Percentiles rank a stretch among this genome's conserved stretches.
Conservation (phyloP, 2,888 invertebrate species). For the Ametastegia equiseti region DNA sequence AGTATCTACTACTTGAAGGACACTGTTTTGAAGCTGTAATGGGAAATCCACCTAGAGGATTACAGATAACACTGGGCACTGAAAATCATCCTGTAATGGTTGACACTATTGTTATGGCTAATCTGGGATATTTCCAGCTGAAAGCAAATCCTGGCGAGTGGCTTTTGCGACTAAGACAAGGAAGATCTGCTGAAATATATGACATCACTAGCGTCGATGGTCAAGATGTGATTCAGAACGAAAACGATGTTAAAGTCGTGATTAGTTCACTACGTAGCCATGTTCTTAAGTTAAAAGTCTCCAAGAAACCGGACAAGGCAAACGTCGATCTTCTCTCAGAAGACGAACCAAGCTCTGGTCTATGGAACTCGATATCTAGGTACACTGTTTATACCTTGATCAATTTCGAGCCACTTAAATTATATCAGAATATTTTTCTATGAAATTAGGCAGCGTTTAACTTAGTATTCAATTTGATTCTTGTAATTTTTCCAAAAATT, state of each 20-base stretch:
- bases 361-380: conserved; percentile 98
- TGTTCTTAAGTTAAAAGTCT: conserved; percentile 93
- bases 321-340: conserved; percentile 92
- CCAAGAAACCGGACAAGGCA: conserved; percentile 93
- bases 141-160: conserved; percentile 99
- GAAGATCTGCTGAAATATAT: conserved; percentile 96
- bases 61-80: conserved; percentile 97
- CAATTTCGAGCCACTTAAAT: too few species aligned
- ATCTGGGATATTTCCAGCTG: conserved; percentile 98
- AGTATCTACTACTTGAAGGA: conserved; percentile 95
- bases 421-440: too few species aligned
- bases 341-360: conserved; percentile 85
- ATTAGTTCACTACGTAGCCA: conserved; percentile 92
- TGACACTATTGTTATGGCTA: conserved; percentile 99
- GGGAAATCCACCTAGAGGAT: conserved; percentile 96
- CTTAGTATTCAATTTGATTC: too few species aligned
- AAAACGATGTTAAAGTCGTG: conserved; percentile 82
- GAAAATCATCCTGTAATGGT: conserved; percentile 86
- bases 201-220: conserved; percentile 83
- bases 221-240: conserved; percentile 76
- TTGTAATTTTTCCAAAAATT: conserved; percentile 42
- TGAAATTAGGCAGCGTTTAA: too few species aligned
- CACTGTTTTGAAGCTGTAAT: conserved; percentile 96
- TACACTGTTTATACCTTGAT: too few species aligned
- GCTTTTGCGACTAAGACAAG: conserved; percentile 92